These are phyloP conservation scores for Heliconius melpomene DNA, from an alignment of 1,140 invertebrate species.

Conservation along the genomic window DNA sequence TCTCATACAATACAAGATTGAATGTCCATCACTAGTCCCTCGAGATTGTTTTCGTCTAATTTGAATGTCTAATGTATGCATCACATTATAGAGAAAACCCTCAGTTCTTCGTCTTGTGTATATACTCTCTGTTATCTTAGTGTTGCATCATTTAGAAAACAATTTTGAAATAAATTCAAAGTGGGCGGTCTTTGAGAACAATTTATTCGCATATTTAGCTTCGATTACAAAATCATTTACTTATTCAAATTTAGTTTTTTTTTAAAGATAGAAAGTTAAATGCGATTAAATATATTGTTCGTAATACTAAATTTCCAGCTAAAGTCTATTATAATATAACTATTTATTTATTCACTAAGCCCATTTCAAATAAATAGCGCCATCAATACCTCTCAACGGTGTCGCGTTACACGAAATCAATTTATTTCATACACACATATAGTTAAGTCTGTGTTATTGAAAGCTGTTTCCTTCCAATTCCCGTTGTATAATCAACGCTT, in stretches of 20 bases:
- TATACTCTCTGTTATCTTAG: slow-evolving; percentile 10
- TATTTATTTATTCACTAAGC: background rate
- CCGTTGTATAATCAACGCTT: slow-evolving; percentile 79
- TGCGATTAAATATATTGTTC: background rate
- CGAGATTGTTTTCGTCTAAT: slow-evolving; percentile 69
- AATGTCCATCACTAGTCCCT: slow-evolving; percentile 71
- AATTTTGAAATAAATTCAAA: slow-evolving; percentile 32
- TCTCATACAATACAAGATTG: slow-evolving; percentile 64
- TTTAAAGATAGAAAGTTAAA: background rate
- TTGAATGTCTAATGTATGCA: slow-evolving; percentile 70
- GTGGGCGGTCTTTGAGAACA: slow-evolving; percentile 16
- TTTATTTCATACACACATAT: slow-evolving; percentile 34
- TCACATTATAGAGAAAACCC: slow-evolving; percentile 51
- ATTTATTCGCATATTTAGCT: slow-evolving; percentile 23
- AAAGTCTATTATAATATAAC: background rate
- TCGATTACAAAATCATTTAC: background rate
- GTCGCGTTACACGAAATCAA: slow-evolving; percentile 38
- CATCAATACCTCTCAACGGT: slow-evolving; percentile 27
- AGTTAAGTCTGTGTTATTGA: slow-evolving; percentile 57
- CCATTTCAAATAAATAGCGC: background rate
- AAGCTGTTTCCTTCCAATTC: slow-evolving; percentile 65
- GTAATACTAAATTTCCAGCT: background rate
- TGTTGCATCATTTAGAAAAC: slow-evolving; percentile 39
- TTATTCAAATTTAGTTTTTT: slow-evolving; percentile 6
- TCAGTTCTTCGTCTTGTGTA: slow-evolving; percentile 26